phyloP scores from a whole-genome alignment of 1,140 invertebrate genomes.

The Bombyx mandarina region DNA sequence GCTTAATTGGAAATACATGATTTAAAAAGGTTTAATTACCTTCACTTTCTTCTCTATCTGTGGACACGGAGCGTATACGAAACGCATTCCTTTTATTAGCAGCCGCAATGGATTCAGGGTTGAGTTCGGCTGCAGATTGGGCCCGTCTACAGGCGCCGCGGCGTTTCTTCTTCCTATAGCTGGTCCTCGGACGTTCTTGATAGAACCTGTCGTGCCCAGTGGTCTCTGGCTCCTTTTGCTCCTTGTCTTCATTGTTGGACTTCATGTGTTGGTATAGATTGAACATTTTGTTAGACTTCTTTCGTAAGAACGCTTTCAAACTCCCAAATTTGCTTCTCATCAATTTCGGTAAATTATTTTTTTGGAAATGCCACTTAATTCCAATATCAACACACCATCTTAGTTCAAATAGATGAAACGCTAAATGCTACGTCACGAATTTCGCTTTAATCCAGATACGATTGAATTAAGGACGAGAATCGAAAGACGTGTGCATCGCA shows the following conservation, averaged over 20 bases:
- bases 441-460: background rate
- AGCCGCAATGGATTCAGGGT: slow-evolving; percentile 75
- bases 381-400: background rate
- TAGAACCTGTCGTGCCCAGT: slow-evolving; percentile 84
- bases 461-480: slow-evolving; percentile 3
- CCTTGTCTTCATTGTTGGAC: slow-evolving; percentile 73
- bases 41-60: slow-evolving; percentile 67
- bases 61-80: slow-evolving; percentile 71
- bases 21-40: slow-evolving; percentile 25
- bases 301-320: slow-evolving; percentile 18
- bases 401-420: background rate
- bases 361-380: background rate
- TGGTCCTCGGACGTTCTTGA: slow-evolving; percentile 75
- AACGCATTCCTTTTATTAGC: slow-evolving; percentile 74
- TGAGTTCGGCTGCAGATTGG: slow-evolving; percentile 81
- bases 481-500: slow-evolving; percentile 3
- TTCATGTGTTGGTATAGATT: slow-evolving; percentile 83
- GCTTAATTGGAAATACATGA: background rate
- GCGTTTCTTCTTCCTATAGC: slow-evolving; percentile 71
- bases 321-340: slow-evolving; percentile 27
- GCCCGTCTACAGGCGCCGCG: slow-evolving; percentile 73
- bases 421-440: background rate
- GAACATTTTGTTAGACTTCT: slow-evolving; percentile 74
- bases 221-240: slow-evolving; percentile 74
- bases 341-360: background rate